A percentile compares a stretch with the other conserved stretches of the same genome.
phyloP scores from a whole-genome alignment of 2,113 vertebrate species.

The Lamprologus sp. region DNA sequence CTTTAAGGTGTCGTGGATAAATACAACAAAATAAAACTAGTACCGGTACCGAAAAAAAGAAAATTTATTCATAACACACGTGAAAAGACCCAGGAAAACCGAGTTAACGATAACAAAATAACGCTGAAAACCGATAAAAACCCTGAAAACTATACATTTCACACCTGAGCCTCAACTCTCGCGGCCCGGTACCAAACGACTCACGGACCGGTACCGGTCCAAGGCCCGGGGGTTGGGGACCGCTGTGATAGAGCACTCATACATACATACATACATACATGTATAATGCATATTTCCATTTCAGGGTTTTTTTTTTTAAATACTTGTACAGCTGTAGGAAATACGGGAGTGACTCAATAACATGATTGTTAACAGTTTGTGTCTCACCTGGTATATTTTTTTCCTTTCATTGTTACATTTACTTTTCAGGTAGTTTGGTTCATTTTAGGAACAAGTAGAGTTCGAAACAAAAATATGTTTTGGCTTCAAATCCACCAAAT shows the following conservation, averaged over 20 bases:
- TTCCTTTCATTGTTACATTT: background rate
- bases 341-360: background rate
- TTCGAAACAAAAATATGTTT: background rate
- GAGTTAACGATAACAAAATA: too few relatives aligned
- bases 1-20: too few relatives aligned
- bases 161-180: too few relatives aligned
- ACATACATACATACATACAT: background rate
- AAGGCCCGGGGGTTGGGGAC: too few relatives aligned
- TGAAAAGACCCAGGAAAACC: accelerated
- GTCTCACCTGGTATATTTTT: background rate
- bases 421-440: background rate
- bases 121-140: too few relatives aligned
- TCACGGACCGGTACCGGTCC: too few relatives aligned
- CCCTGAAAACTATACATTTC: too few relatives aligned
- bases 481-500: background rate
- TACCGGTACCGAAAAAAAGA: accelerated
- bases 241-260: background rate
- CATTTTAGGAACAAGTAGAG: background rate
- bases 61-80: too few relatives aligned
- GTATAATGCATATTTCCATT: background rate
- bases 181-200: too few relatives aligned
- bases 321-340: accelerated
- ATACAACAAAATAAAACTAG: too few relatives aligned
- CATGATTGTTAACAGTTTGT: background rate
- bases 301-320: accelerated